Evolutionary conservation across 2,888 invertebrate genomes (phyloP), one percentile per base, ranked within the genome.

Genomic region (Caenorhabditis sinica): DNA sequence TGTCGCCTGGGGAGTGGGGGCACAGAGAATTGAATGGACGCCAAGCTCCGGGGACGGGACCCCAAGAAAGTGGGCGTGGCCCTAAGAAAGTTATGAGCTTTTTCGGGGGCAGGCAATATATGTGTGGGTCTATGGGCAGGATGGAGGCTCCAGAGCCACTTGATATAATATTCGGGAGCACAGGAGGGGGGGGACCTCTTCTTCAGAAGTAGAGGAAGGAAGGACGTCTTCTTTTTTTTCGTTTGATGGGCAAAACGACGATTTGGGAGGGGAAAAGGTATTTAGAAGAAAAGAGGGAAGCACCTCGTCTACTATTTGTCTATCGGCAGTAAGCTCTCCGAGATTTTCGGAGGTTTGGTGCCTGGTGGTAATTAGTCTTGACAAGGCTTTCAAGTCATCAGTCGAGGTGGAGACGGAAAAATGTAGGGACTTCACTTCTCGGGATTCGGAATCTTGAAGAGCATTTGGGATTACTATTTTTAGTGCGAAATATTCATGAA

Each of bases 131-230:
- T n/a, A 40, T 40, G 40, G 40, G 40, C 40, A 36, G 43, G 40
- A 30, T n/a, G 36, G 43, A 51, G 25, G 28, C 56, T 49, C 66
- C 49, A 33, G 43, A 20, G 61, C 71, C 79, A 66, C 80, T 80
- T 80, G 80, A 80, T 80, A 80, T 80, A 80, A 80, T 80, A 80
- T 80, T 80, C 80, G 80, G 60, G 36, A 53, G 56, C 36, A 65
- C 20, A 68, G 40, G 40, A 20, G 69, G 33, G 30, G 49, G 20
- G 49, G 11, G 20, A 20, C 40, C n/a, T 15, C 65, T 68, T 63
- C 75, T 56, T 68, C 58, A 69, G 66, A 61, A 69, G 61, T 28
- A 28, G 60, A n/a, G 11, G 33, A 23, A 30, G 66, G n/a, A 51
- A 69, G 36, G 69, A 71, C 61, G 77, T 51, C 33, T 61, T 69